phyloP scores from a whole-genome alignment of 2,888 invertebrate species.

The Lithophane semibrunnea region DNA sequence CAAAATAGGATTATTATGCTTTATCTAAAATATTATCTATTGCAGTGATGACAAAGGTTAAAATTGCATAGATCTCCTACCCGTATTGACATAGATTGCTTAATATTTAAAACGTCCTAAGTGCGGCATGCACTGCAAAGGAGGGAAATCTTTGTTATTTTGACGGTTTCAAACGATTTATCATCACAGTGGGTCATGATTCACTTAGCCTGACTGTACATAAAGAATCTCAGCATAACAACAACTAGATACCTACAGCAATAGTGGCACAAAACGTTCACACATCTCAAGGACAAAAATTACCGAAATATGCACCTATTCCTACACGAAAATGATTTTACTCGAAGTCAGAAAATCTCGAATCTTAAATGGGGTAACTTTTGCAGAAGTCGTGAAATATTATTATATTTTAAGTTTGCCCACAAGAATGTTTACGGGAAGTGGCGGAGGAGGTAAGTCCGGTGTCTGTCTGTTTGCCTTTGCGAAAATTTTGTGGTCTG shows the following conservation, averaged over 20 bases:
- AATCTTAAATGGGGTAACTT: conserved; percentile 58
- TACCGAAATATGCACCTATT: neutral
- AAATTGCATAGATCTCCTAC: no score
- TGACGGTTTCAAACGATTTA: no score
- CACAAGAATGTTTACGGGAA: conserved; percentile 60
- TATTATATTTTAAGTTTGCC: conserved; percentile 68
- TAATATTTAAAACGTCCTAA: no score
- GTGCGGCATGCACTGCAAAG: no score
- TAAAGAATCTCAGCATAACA: neutral
- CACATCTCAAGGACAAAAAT: conserved; percentile 2
- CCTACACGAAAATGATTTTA: conserved; percentile 53
- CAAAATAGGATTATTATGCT: no score
- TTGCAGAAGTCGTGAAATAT: conserved; percentile 62
- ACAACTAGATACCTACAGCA: accelerated
- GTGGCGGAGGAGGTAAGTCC: conserved; percentile 67
- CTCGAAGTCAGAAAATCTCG: conserved; percentile 35
- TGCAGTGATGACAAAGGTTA: no score
- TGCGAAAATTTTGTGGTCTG: conserved; percentile 31
- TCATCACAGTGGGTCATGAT: no score
- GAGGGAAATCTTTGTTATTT: no score
- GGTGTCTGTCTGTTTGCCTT: conserved; percentile 71
- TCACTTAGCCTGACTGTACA: no score
- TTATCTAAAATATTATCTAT: no score
- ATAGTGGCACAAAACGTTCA: neutral
- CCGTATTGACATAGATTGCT: no score